Evolutionary conservation across 2,888 invertebrate genomes (phyloP), one percentile per base, ranked within the genome.

Genomic region (Mystacides longicornis): DNA sequence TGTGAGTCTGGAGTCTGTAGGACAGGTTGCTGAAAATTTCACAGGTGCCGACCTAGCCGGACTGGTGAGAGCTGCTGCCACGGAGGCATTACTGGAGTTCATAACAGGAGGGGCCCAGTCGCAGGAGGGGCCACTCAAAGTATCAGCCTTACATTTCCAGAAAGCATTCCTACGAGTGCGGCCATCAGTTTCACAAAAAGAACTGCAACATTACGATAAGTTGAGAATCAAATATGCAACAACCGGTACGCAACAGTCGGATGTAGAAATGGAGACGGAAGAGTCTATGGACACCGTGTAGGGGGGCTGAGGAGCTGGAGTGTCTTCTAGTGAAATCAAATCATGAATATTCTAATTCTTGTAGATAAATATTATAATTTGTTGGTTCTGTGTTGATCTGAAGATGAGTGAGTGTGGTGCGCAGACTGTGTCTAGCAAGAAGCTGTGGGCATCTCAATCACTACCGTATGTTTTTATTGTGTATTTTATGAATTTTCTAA

Each of bases 31-130:
- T 3, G 82, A 89, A 16, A 87, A 91, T 14, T 96, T 87, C 67
- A 92, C 94, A 0, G 98, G 98, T 18, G 98, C 98, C 1, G 98
- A 98, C 76, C 75, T 99, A 54, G 87, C 90, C 1, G 91, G 93
- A 0, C 73, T 98, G 51, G 87, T 98, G 0, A 80, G 91, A 63
- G 92, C 95, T 67, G 93, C 97, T 0, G 87, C 91, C 0, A 81
- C 90, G 37, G 78, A 85, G 62, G 85, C 93, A 0, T 71, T 97
- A 46, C 86, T 87, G 55, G 89, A 89, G 63, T 82, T 86, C 56
- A 85, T 94, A 64, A 70, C 78, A 2, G 74, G 75, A 61, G 75
- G 75, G 2, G 33, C 48, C 4, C 18, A 51, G 2, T 74, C 77
- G 1, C 64, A 74, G 1, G 74, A 77, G 51, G 77, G 78, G 1